Conservation (phyloP, 2,888 invertebrate genomes). For the Laothoe populi region DNA sequence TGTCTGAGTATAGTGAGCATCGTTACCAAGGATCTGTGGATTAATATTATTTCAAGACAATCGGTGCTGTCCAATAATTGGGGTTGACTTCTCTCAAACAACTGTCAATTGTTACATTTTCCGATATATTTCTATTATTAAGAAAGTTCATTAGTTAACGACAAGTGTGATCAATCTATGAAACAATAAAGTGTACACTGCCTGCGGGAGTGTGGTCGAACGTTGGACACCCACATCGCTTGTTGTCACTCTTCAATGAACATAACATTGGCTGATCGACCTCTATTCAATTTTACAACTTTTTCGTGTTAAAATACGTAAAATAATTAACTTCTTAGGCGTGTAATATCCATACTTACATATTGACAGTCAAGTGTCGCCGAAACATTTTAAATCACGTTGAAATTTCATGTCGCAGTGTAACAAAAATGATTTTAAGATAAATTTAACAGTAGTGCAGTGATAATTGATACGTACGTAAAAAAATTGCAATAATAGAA, state of each 20-base stretch:
- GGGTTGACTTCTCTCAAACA: slow-evolving; percentile 79
- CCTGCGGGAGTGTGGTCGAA: slow-evolving; percentile 59
- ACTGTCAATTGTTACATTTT: slow-evolving; percentile 79
- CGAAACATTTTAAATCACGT: slow-evolving; percentile 65
- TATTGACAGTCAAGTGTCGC: slow-evolving; percentile 57
- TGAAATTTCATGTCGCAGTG: slow-evolving; percentile 70
- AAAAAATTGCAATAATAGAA: slow-evolving; percentile 68
- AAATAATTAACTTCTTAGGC: slow-evolving; percentile 44
- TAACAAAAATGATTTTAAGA: slow-evolving; percentile 83
- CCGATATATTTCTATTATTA: slow-evolving; percentile 58
- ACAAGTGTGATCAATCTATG: slow-evolving; percentile 36
- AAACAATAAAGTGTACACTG: slow-evolving; percentile 51
- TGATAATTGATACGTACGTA: slow-evolving; percentile 60
- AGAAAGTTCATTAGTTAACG: slow-evolving; percentile 31
- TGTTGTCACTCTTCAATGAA: slow-evolving; percentile 83
- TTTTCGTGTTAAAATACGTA: slow-evolving; percentile 58
- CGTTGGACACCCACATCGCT: slow-evolving; percentile 70
- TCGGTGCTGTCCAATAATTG: slow-evolving; percentile 75
- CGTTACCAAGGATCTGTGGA: slow-evolving; percentile 52
- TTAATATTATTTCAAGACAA: slow-evolving; percentile 66
- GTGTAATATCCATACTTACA: slow-evolving; percentile 20
- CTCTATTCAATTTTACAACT: slow-evolving; percentile 68
- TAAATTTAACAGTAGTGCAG: slow-evolving; percentile 77
- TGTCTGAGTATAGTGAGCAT: slow-evolving; percentile 57
- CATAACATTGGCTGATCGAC: slow-evolving; percentile 81